Base-by-base conservation (phyloP, 2,797 vertebrate species). In the Enteromius afrohamiltoni region DNA sequence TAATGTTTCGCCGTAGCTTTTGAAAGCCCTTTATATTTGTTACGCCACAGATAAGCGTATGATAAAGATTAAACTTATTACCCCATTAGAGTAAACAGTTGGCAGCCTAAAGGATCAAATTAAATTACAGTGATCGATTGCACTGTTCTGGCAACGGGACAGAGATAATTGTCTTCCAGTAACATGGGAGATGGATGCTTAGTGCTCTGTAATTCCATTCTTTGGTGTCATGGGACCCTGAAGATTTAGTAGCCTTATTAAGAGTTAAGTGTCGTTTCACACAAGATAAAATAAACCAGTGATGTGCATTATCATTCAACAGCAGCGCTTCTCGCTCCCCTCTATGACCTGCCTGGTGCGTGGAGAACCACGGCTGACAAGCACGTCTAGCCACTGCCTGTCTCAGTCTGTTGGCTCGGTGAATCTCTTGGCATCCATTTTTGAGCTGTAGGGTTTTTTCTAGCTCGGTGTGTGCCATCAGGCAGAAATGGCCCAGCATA, bases 1-100 rank as follows among this genome's bases (percentile, higher is more conserved):
- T 95, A 93, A 94, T 91, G 93, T 93, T 95, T 94, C 91, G 92
- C 93, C 91, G 91, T 92, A 91, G 92, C 77, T 93, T 92, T 88
- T 81, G 80, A 58, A 91, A 88, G 90, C 67, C 87, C 53, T 79
- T 37, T 92, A 92, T 93, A 94, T 82, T 88, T 79, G 86, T 89
- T 86, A 87, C 74, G 34, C 82, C 62, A 68, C 77, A 82, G 73
- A 91, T 91, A 79, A 88, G 82, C 86, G 77, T 80, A 86, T 87
- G 90, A 92, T 91, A 90, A 91, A 91, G 89, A 93, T 91, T 91
- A 85, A 86, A 91, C 89, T 55, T 86, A 95, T 83, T 89, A 89
- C 89, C 80, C 77, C 85, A 88, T 89, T 91, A 88, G 88, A 91
- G 91, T 91, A 93, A 94, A 93, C 91, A 92, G 91, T 92, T 89